Percentiles rank a stretch among this genome's conserved stretches.
phyloP scores from a whole-genome alignment of 2,888 invertebrate species.

The Neocrepidodera transversa region DNA sequence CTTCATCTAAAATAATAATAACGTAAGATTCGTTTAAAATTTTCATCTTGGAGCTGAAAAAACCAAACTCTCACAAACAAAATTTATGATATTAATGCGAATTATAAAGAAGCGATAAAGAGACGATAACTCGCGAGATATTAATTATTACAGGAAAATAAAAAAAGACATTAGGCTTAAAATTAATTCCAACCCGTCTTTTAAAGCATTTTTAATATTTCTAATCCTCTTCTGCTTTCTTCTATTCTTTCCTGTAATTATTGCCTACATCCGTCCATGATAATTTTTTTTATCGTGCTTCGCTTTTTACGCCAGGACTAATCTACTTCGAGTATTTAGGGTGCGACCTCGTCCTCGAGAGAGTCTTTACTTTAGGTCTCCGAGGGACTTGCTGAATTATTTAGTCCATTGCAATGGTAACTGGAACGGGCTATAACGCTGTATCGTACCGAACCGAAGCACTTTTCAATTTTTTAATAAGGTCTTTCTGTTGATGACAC shows the following conservation, averaged over 20 bases:
- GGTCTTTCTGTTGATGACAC: background rate
- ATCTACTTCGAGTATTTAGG: slow-evolving; percentile 5
- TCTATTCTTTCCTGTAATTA: background rate
- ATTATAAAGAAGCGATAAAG: no score
- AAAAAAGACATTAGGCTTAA: background rate
- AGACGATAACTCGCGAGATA: background rate
- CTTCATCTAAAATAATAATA: no score
- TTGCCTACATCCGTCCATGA: background rate
- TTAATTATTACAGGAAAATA: background rate
- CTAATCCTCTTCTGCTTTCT: slow-evolving; percentile 1
- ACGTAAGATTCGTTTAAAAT: no score
- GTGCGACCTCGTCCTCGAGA: slow-evolving; percentile 4
- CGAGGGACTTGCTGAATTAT: background rate
- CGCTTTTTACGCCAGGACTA: background rate
- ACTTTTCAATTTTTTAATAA: slow-evolving; percentile 6
- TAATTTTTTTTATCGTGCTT: background rate
- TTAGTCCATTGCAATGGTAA: background rate
- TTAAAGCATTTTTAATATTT: background rate
- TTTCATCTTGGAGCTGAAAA: no score
- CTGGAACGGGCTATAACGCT: no score
- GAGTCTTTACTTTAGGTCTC: slow-evolving; percentile 3
- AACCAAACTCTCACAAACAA: no score
- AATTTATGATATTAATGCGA: no score
- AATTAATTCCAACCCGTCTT: background rate
- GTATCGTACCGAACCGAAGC: background rate